A percentile compares a stretch with the other conserved stretches of the same genome.
Conservation (phyloP, 2,113 vertebrate genomes). For the Seriola quinqueradiata region DNA sequence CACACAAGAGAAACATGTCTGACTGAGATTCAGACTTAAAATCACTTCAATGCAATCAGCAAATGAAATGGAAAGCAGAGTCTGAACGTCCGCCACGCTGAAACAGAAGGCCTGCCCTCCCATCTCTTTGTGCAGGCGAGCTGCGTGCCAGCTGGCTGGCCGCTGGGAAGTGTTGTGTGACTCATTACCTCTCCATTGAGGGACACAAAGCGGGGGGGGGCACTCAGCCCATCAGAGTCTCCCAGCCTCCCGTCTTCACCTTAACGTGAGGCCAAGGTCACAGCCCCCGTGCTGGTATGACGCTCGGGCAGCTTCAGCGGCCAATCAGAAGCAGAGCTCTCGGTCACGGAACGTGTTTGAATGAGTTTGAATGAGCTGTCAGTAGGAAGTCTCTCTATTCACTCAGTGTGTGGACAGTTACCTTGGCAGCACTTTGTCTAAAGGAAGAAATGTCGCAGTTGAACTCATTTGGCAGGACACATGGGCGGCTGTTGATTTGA, state of each 20-base stretch:
- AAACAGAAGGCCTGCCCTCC: constrained; percentile 44
- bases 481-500: constrained; percentile 42
- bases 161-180: constrained; percentile 61
- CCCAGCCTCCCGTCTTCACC: constrained; percentile 39
- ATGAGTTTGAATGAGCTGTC: constrained; percentile 53
- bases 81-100: constrained; percentile 30
- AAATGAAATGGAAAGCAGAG: constrained; percentile 61
- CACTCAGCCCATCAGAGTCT: constrained; percentile 32
- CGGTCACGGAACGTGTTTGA: constrained; percentile 41
- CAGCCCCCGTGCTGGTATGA: constrained; percentile 22
- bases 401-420: constrained; percentile 61
- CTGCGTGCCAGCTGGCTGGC: constrained; percentile 69
- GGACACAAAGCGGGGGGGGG: constrained; percentile 46
- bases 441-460: constrained; percentile 63
- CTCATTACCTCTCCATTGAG: constrained; percentile 63
- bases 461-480: constrained; percentile 32
- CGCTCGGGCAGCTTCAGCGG: constrained; percentile 7
- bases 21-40: constrained; percentile 39
- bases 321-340: constrained; percentile 38
- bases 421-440: constrained; percentile 64
- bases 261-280: constrained; percentile 56
- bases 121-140: constrained; percentile 55
- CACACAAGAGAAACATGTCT: constrained; percentile 19
- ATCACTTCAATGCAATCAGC: not conserved
- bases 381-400: constrained; percentile 45